These are phyloP conservation scores for Crossaster papposus DNA, from an alignment of 53 echinoderm and acorn worm species.

Conservation along the genomic window DNA sequence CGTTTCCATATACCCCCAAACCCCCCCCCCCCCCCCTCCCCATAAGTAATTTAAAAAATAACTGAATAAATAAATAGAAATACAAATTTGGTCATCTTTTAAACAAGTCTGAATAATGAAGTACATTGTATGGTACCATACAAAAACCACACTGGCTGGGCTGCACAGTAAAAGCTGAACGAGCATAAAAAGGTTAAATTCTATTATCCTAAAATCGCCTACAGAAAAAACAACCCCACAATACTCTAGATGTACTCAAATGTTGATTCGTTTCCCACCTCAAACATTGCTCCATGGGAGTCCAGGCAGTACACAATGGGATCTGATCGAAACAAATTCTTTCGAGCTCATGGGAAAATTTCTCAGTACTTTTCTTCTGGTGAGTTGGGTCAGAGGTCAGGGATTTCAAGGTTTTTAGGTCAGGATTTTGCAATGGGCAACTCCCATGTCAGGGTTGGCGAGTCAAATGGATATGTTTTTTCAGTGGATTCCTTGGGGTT, in stretches of 20 bases:
- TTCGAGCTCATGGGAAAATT: slow-evolving; percentile 49
- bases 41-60: no score
- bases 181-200: background rate
- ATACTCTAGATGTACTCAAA: background rate
- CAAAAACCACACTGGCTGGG: background rate
- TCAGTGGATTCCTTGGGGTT: background rate
- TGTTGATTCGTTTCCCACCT: background rate
- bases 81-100: no score
- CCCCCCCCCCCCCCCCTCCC: no score
- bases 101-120: no score
- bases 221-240: background rate
- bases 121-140: no score
- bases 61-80: no score
- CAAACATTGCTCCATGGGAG: background rate
- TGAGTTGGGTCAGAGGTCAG: background rate
- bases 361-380: slow-evolving; percentile 10
- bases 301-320: background rate
- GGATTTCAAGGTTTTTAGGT: slow-evolving; percentile 8
- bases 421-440: background rate
- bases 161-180: background rate
- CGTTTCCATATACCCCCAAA: no score
- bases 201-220: background rate
- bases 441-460: background rate
- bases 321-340: background rate
- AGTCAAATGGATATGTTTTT: background rate